Conservation (phyloP, 2,888 invertebrate genomes). For the Eupelmus urozonus region DNA sequence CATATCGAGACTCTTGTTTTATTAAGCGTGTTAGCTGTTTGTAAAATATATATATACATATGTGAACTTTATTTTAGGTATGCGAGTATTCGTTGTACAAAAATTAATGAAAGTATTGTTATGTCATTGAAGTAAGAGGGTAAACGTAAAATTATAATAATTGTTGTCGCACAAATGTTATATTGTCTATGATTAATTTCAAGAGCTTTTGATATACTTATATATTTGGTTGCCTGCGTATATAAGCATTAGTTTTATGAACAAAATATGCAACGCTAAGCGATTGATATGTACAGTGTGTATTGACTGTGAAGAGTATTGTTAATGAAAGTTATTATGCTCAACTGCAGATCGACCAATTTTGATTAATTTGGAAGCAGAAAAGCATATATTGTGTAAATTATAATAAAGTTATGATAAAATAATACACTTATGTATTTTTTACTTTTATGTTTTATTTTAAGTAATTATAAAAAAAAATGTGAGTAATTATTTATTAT, state of each 20-base stretch:
- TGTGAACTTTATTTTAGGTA: no score
- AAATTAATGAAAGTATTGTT: conserved; percentile 24
- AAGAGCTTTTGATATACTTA: conserved; percentile 2
- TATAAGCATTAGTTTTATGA: conserved; percentile 12
- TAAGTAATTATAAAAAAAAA: no score
- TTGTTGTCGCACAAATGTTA: conserved; percentile 12
- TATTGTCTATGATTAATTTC: neutral
- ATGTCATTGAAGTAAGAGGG: neutral
- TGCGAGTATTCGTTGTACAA: neutral
- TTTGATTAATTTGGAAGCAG: conserved; percentile 5
- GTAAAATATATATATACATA: neutral
- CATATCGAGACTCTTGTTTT: neutral
- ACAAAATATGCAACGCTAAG: conserved; percentile 19
- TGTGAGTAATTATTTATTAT: no score
- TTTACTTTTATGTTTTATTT: no score
- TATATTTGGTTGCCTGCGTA: neutral
- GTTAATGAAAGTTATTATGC: conserved; percentile 19
- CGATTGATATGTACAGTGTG: neutral
- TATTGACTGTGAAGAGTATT: neutral
- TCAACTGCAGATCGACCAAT: conserved; percentile 2
- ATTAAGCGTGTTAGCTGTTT: neutral
- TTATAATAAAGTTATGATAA: conserved; percentile 32
- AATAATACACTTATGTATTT: neutral
- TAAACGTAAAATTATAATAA: neutral
- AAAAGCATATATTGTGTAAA: conserved; percentile 11